phyloP scores from a whole-genome alignment of 2,888 invertebrate genomes.

The Pristionchus arcanus region DNA sequence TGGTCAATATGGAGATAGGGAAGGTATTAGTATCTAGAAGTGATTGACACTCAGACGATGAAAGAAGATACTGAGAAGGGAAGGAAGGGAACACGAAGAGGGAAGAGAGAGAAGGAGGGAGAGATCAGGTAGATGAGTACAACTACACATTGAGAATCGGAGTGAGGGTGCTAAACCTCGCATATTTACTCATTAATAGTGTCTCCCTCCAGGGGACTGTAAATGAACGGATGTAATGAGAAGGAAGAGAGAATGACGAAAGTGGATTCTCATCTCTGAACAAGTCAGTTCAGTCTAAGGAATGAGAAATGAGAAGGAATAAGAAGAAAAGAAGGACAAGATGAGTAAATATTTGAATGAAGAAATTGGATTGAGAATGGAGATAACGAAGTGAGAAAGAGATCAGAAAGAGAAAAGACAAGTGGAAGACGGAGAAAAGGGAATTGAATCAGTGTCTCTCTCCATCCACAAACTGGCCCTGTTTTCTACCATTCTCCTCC shows the following conservation, averaged over 20 bases:
- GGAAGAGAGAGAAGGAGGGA: not conserved
- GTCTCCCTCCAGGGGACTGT: not conserved
- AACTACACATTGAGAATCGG: not conserved
- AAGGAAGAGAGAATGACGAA: not conserved
- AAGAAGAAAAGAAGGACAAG: not conserved
- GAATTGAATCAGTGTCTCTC: constrained; percentile 29
- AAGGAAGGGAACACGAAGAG: not conserved
- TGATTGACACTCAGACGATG: not conserved
- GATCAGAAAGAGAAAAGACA: not conserved
- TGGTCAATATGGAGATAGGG: not conserved
- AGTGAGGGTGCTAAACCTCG: not conserved
- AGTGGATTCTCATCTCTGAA: not conserved
- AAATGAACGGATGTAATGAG: not conserved
- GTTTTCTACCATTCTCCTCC: constrained; percentile 9
- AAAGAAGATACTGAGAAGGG: not conserved
- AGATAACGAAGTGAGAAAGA: not conserved
- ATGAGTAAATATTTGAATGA: constrained; percentile 13
- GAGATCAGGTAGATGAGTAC: not conserved
- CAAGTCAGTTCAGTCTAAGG: not conserved
- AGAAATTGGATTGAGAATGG: not conserved
- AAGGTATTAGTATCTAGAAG: not conserved
- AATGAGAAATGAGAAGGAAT: not conserved
- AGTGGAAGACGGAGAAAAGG: not conserved
- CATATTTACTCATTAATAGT: not conserved
- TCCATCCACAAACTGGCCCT: not conserved